Evolutionary conservation across 2,888 invertebrate species (phyloP).

Genomic region (Eupeodes latifasciatus): DNA sequence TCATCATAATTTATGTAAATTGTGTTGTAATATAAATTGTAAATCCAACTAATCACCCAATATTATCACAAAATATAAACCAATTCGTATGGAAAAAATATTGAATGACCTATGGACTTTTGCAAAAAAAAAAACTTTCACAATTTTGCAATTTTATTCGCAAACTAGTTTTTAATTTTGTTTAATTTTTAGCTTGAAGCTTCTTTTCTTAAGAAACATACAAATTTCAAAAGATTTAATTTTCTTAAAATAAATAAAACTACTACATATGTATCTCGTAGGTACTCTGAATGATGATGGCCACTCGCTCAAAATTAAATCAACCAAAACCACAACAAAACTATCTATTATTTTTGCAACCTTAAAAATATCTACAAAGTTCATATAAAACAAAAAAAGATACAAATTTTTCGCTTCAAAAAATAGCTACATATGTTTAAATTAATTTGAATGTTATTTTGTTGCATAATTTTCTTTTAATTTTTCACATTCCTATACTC

Average conservation of each 20-base stretch:
- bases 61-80: background rate
- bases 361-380: conserved; percentile 2
- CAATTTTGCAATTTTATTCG: conserved; percentile 19
- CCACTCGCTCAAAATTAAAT: background rate
- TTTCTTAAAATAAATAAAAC: background rate
- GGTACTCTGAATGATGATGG: background rate
- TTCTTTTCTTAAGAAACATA: background rate
- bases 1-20: background rate
- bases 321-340: conserved; percentile 23
- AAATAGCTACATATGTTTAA: conserved; percentile 62
- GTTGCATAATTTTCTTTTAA: conserved; percentile 59
- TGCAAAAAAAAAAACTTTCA: background rate
- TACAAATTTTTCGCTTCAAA: conserved; percentile 30
- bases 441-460: conserved; percentile 43
- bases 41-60: background rate
- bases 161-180: conserved; percentile 1
- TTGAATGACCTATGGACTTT: background rate
- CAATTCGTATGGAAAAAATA: too few species aligned
- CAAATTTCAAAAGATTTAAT: background rate
- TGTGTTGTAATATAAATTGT: background rate
- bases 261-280: too few species aligned
- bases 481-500: conserved; percentile 13
- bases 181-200: background rate
- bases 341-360: background rate
- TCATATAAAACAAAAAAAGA: background rate